A percentile compares a stretch with the other conserved stretches of the same genome.
Evolutionary conservation across 2,888 invertebrate species (phyloP).

Genomic region (Acronicta alni): DNA sequence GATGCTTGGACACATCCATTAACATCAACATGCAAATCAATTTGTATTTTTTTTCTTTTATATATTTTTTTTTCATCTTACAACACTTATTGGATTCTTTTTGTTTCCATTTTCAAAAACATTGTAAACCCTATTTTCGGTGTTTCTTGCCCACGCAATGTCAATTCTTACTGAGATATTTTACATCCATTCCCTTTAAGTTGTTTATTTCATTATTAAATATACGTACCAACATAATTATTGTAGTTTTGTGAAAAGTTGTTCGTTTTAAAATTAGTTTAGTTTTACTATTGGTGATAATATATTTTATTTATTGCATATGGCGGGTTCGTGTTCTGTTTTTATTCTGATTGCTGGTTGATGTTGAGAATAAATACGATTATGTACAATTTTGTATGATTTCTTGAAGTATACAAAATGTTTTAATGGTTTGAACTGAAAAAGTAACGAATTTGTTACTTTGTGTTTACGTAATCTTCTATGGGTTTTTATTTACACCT

Average conservation of each 20-base stretch:
- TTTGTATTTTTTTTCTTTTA: no score
- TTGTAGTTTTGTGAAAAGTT: constrained; percentile 19
- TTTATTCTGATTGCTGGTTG: background rate
- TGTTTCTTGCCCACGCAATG: constrained; percentile 16
- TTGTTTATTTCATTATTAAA: constrained; percentile 17
- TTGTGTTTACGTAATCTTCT: no score
- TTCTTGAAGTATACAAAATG: background rate
- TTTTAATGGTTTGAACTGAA: background rate
- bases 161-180: background rate
- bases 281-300: constrained; percentile 27
- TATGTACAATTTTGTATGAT: background rate
- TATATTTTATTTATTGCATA: constrained; percentile 26
- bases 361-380: background rate
- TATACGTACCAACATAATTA: constrained; percentile 33
- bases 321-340: background rate
- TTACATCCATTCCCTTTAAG: constrained; percentile 20
- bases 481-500: no score
- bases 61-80: no score
- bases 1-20: background rate
- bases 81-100: no score
- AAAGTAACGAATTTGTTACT: background rate
- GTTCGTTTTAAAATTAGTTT: constrained; percentile 17
- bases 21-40: no score
- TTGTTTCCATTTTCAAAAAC: no score
- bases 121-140: background rate